Conservation (phyloP, 1,140 invertebrate genomes). For the Drosophila arizonae region DNA sequence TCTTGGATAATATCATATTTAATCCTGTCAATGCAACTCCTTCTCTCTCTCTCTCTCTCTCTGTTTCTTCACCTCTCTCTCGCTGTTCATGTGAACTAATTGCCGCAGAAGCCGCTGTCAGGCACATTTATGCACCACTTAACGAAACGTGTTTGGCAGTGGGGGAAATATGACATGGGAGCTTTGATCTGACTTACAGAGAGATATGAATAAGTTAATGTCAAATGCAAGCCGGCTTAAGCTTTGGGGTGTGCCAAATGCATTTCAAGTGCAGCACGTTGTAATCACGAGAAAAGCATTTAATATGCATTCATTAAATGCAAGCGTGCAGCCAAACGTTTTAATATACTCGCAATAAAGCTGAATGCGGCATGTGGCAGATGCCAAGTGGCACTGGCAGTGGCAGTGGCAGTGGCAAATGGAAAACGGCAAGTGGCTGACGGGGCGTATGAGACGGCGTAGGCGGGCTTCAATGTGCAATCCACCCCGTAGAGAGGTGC, state of each 20-base stretch:
- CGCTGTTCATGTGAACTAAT: slow-evolving; percentile 32
- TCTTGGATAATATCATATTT: too few species aligned
- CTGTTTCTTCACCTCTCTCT: background rate
- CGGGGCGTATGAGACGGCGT: slow-evolving; percentile 22
- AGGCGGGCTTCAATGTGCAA: background rate
- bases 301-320: slow-evolving; percentile 57
- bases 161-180: slow-evolving; percentile 21
- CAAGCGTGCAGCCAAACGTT: slow-evolving; percentile 50
- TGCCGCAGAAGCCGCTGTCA: slow-evolving; percentile 45
- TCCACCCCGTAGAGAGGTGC: background rate
- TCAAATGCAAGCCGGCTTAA: slow-evolving; percentile 26
- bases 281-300: slow-evolving; percentile 39
- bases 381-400: slow-evolving; percentile 18
- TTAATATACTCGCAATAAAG: slow-evolving; percentile 49
- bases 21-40: background rate
- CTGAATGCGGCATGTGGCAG: slow-evolving; percentile 23
- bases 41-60: background rate
- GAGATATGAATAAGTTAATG: slow-evolving; percentile 50
- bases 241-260: slow-evolving; percentile 7
- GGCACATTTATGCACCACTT: slow-evolving; percentile 29
- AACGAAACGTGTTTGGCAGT: slow-evolving; percentile 1
- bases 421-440: slow-evolving; percentile 16
- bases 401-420: slow-evolving; percentile 12
- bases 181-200: slow-evolving; percentile 59
- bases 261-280: slow-evolving; percentile 39